Base-by-base conservation (phyloP, 2,888 invertebrate genomes). In the Acrobasis repandana region DNA sequence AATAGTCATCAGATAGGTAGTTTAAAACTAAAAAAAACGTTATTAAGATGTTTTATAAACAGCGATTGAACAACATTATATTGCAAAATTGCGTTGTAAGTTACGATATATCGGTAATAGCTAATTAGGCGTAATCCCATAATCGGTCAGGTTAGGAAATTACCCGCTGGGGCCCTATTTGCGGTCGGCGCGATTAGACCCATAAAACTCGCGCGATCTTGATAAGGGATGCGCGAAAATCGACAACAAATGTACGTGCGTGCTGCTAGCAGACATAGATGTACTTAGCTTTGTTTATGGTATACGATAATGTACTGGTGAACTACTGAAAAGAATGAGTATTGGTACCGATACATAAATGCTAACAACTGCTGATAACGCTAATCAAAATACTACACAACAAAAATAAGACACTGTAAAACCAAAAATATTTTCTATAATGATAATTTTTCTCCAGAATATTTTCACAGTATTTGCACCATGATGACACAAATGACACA, bases 111-210 rank as follows among this genome's bases (percentile, higher is more conserved):
- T 88, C 78, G 86, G 85, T 86, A 89, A 90, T 89, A 89, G 90
- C 84, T 91, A 90, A 92, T 92, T 92, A 92, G 85, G 77, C 71
- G 85, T 86, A 90, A 90, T 90, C 91, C 90, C 76, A 83, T 91
- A 91, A 91, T 90, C 87, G 91, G 85, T 75, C 88, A 89, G 90
- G 88, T 90, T 88, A 90, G 89, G 78, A 80, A 86, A 91, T 90
- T 80, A 85, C 79, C 86, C 91, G 81, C 89, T 58, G 70, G 92
- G 90, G 92, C 68, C 87, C 90, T 82, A 90, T 92, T 89, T 85
- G 88, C 80, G 88, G 88, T 72, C 70, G 79, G 74, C 71, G 76
- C 89, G 90, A 90, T 91, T 90, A 90, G 88, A 73, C 79, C 87
- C 90, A 90, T 90, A 91, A 92, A 92, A 90, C 83, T 88, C 85